Percentiles rank a stretch among this genome's conserved stretches.
phyloP scores from a whole-genome alignment of 2,888 invertebrate genomes.

The Axea sp. region DNA sequence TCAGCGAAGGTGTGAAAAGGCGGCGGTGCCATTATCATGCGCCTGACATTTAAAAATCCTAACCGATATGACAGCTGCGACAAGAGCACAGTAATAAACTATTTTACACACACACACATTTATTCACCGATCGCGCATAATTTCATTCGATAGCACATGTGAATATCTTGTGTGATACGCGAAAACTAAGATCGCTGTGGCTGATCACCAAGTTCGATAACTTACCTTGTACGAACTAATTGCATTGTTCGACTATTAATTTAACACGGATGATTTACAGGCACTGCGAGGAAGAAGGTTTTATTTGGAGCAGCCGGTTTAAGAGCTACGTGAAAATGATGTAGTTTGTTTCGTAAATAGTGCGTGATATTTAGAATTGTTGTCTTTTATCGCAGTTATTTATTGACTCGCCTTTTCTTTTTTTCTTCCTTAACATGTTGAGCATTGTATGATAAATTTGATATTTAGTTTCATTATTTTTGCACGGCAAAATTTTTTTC shows the following conservation, averaged over 20 bases:
- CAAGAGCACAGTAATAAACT: constrained; percentile 46
- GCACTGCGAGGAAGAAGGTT: too few species aligned
- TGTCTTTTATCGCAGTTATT: constrained; percentile 32
- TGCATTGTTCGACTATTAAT: too few species aligned
- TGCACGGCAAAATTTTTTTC: background rate
- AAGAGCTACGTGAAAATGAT: constrained; percentile 2
- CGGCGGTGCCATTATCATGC: constrained; percentile 26
- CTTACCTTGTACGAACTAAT: too few species aligned
- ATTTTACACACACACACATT: constrained; percentile 44
- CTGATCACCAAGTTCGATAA: too few species aligned
- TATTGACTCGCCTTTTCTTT: constrained; percentile 15
- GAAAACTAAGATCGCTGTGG: too few species aligned
- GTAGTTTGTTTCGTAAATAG: constrained; percentile 2
- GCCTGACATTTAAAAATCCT: constrained; percentile 57
- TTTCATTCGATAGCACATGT: too few species aligned
- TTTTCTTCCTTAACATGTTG: background rate
- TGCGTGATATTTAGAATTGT: constrained; percentile 39
- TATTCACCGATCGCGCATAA: too few species aligned
- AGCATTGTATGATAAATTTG: constrained; percentile 46
- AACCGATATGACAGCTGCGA: constrained; percentile 48
- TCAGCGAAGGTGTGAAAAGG: constrained; percentile 61
- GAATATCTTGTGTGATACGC: too few species aligned
- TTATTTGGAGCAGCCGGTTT: constrained; percentile 1
- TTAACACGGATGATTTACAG: too few species aligned
- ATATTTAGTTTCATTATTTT: constrained; percentile 33